Percentiles rank a stretch among this genome's conserved stretches.
Conservation (phyloP, 2,888 invertebrate genomes). For the Doris montereyensis region DNA sequence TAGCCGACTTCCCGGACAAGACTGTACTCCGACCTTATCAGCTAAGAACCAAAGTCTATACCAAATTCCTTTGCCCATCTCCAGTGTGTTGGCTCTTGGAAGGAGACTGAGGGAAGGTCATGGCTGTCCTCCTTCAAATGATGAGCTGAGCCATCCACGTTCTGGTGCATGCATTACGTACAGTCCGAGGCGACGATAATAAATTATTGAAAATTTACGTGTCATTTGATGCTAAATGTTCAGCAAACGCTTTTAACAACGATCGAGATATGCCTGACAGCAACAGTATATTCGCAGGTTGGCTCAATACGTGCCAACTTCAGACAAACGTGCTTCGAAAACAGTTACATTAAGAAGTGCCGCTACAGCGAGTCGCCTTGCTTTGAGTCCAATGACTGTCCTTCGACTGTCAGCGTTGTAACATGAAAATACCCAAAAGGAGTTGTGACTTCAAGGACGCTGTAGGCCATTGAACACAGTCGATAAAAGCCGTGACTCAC, state of each 20-base stretch:
- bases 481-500: too few relatives aligned
- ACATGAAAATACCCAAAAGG: background rate
- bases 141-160: background rate
- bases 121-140: slow-evolving; percentile 35
- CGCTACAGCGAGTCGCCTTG: background rate
- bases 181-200: too few relatives aligned
- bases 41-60: background rate
- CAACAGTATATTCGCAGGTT: slow-evolving; percentile 27
- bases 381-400: slow-evolving; percentile 24
- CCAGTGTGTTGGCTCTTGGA: slow-evolving; percentile 22
- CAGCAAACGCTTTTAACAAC: slow-evolving; percentile 11
- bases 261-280: slow-evolving; percentile 22
- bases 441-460: slow-evolving; percentile 29
- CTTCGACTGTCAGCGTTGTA: slow-evolving; percentile 24
- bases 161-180: slow-evolving; percentile 37
- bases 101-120: background rate
- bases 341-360: slow-evolving; percentile 1
- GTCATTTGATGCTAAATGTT: slow-evolving; percentile 28
- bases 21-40: background rate
- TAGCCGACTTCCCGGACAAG: slow-evolving; percentile 25
- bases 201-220: background rate
- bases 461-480: too few relatives aligned
- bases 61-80: slow-evolving; percentile 1
- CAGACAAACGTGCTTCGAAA: slow-evolving; percentile 12
- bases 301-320: too few relatives aligned